Percentiles rank a stretch among this genome's conserved stretches.
phyloP scores from a whole-genome alignment of 92 coral and sea anemone species.

The Hydrozoanthus gracilis region DNA sequence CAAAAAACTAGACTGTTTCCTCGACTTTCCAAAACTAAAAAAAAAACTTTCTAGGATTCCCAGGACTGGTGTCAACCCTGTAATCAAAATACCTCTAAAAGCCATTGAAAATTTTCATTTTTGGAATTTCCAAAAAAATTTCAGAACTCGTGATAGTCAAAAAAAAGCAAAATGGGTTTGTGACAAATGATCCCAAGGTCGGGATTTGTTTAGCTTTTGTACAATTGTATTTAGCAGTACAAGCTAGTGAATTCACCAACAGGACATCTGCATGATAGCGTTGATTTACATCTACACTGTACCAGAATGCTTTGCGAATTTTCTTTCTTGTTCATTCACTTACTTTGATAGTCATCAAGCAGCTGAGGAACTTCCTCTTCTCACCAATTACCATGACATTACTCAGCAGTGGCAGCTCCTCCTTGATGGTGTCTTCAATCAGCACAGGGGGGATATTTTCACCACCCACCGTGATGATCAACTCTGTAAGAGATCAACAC shows the following conservation, averaged over 20 bases:
- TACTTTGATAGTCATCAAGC: slow-evolving; percentile 89
- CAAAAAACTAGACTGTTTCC: slow-evolving; percentile 2
- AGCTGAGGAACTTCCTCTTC: slow-evolving; percentile 85
- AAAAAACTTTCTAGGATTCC: slow-evolving; percentile 1
- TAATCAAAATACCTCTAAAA: slow-evolving; percentile 1
- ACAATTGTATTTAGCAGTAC: not conserved
- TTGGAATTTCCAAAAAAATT: not conserved
- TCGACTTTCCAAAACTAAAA: not conserved
- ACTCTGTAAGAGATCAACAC: slow-evolving; percentile 51
- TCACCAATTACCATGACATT: slow-evolving; percentile 90
- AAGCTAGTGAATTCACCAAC: slow-evolving; percentile 3
- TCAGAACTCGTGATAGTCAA: slow-evolving; percentile 1
- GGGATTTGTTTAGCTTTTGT: not conserved
- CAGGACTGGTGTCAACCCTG: slow-evolving; percentile 11
- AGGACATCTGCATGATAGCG: not conserved
- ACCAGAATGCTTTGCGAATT: slow-evolving; percentile 1
- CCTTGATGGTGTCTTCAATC: slow-evolving; percentile 86
- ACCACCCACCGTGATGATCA: slow-evolving; percentile 95
- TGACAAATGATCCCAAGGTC: not conserved
- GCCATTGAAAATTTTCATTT: not conserved
- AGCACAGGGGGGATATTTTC: slow-evolving; percentile 90
- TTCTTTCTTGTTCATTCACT: not conserved
- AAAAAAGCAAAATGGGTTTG: not conserved
- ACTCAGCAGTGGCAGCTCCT: slow-evolving; percentile 76
- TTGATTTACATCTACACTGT: not conserved